These are phyloP conservation scores for Serripes groenlandicus DNA, from an alignment of 2,888 invertebrate species.

Conservation along the genomic window DNA sequence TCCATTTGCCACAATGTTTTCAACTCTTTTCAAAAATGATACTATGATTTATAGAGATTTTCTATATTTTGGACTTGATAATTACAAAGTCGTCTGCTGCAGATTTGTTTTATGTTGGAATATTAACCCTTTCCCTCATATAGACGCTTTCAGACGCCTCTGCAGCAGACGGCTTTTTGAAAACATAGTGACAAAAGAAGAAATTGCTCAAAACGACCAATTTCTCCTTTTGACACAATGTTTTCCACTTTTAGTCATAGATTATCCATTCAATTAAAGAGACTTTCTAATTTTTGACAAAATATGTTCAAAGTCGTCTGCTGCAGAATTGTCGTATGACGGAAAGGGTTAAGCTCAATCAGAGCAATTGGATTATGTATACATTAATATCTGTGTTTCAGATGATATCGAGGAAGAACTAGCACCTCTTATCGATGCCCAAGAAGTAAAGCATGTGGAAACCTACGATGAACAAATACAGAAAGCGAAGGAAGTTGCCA, in stretches of 20 bases:
- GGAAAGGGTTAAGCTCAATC: too few relatives aligned
- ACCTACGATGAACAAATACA: conserved; percentile 84
- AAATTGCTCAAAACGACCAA: background rate
- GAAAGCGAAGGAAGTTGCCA: conserved; percentile 76
- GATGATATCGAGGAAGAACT: conserved; percentile 86
- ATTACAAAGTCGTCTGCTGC: too few relatives aligned
- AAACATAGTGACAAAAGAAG: background rate
- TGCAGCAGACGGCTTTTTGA: too few relatives aligned
- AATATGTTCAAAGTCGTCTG: too few relatives aligned
- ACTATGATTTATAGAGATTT: background rate
- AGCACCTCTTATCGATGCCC: conserved; percentile 83
- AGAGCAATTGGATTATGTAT: too few relatives aligned
- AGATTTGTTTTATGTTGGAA: background rate
- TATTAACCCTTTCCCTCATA: background rate
- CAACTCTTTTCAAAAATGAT: background rate
- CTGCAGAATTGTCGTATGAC: too few relatives aligned
- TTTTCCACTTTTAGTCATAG: too few relatives aligned
- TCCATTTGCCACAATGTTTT: background rate
- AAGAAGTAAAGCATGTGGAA: conserved; percentile 82
- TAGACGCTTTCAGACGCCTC: too few relatives aligned
- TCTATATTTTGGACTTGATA: too few relatives aligned
- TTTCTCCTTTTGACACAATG: background rate
- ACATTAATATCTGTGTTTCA: conserved; percentile 52
- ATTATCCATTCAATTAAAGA: too few relatives aligned
- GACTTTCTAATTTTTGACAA: too few relatives aligned